phyloP scores from a whole-genome alignment of 2,888 invertebrate genomes.

The Pyrochroa serraticornis region DNA sequence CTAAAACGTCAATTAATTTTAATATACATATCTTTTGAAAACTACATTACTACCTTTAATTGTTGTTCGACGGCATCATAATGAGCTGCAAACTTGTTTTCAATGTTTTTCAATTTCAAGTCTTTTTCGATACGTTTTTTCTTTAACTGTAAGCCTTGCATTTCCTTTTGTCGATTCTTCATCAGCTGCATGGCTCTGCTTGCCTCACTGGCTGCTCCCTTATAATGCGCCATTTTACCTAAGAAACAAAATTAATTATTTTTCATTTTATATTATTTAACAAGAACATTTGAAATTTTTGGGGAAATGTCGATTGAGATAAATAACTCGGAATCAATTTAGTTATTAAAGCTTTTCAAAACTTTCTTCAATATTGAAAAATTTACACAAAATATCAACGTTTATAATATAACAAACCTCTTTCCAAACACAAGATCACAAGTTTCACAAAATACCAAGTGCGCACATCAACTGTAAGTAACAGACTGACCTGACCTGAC shows the following conservation, averaged over 20 bases:
- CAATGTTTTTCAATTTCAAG: conserved; percentile 91
- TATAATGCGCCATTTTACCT: conserved; percentile 95
- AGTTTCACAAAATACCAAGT: no score
- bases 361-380: no score
- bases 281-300: no score
- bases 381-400: no score
- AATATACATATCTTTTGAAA: conserved; percentile 2
- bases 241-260: conserved; percentile 1
- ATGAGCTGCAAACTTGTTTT: conserved; percentile 98
- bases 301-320: no score
- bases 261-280: background rate
- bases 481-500: no score
- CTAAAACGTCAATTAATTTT: conserved; percentile 46
- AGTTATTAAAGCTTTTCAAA: no score
- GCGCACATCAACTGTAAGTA: no score
- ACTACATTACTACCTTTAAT: conserved; percentile 69
- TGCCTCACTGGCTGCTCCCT: conserved; percentile 97
- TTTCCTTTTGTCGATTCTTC: conserved; percentile 96
- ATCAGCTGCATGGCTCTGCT: conserved; percentile 96
- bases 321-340: no score
- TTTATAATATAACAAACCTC: no score
- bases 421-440: no score
- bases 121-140: conserved; percentile 99
- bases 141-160: conserved; percentile 94
- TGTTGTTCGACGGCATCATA: conserved; percentile 99